phyloP scores from a whole-genome alignment of 2,797 vertebrate genomes.

The Intellagama lesueurii region DNA sequence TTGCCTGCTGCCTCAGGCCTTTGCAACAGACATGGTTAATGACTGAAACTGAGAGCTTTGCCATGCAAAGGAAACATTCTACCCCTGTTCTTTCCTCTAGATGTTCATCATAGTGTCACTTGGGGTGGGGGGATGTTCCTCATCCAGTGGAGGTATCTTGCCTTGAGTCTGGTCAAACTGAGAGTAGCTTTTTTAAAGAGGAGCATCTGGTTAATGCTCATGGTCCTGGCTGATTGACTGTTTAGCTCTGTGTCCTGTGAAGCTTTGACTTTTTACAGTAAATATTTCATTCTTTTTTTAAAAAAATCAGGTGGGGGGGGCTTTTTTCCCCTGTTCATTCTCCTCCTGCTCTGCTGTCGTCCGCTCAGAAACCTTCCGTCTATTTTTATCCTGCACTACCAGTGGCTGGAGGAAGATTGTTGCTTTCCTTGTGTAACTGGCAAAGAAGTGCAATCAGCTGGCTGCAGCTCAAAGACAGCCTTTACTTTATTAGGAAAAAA shows the following conservation, averaged over 20 bases:
- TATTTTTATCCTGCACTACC: conserved; percentile 80
- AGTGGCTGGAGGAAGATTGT: conserved; percentile 57
- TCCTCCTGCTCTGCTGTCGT: conserved; percentile 53
- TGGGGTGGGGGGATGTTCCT: too few relatives aligned
- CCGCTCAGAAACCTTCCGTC: conserved; percentile 40
- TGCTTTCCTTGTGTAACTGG: conserved; percentile 37
- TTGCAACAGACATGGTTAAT: not conserved
- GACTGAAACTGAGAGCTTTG: too few relatives aligned
- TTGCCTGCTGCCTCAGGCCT: not conserved
- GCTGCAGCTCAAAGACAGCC: conserved; percentile 20
- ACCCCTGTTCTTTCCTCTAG: not conserved
- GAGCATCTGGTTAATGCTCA: not conserved
- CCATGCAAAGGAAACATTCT: not conserved
- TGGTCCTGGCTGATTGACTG: not conserved
- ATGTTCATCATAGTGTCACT: not conserved
- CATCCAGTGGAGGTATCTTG: not conserved
- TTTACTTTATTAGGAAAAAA: conserved; percentile 72
- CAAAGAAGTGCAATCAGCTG: conserved; percentile 49
- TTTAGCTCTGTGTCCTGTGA: not conserved
- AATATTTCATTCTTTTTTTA: not conserved
- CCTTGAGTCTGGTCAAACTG: not conserved
- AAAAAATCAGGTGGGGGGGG: conserved; percentile 27
- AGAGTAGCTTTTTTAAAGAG: not conserved
- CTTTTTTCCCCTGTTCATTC: conserved; percentile 46
- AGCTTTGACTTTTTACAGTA: not conserved